Base-by-base conservation (phyloP, 2,888 invertebrate genomes). In the Unio pictorum region DNA sequence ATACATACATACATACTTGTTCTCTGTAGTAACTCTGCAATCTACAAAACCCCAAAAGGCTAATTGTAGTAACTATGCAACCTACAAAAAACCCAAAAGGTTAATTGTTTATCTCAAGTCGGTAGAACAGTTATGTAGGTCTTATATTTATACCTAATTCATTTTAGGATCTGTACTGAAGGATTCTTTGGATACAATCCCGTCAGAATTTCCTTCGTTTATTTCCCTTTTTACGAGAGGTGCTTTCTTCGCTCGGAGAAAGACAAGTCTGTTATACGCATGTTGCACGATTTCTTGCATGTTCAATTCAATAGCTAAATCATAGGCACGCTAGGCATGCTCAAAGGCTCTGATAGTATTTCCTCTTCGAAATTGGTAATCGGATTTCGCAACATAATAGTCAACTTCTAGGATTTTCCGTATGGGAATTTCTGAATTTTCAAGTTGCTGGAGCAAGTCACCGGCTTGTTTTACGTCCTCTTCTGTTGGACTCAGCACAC, bases 351-450 rank as follows among this genome's bases (percentile, higher is more conserved):
- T 56, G 4, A 64, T 62, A 18, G 56, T 60, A 55, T 78, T 76
- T 15, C 58, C 59, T 34, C 72, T 65, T 56, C n/a, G n/a, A n/a
- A n/a, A n/a, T n/a, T n/a, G n/a, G n/a, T n/a, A n/a, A n/a, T n/a
- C n/a, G n/a, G n/a, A 76, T 61, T 76, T 80, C 8, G 76, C 80
- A 1, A 80, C 62, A 1, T 71, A 66, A n/a, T 71, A 78, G 64
- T 76, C 75, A 68, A 76, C 76, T 18, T 76, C 72, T 20, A 80
- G 61, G 61, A 80, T 78, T 64, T 75, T 78, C 28, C 75, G 65
- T 56, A 78, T 74, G 15, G 66, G 68, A 15, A 76, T 76, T 55
- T 76, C 71, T 7, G 76, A 76, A 55, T 80, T 67, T 65, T 76
- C 78, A n/a, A 80, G 60, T 23, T 76, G 69, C 6, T 69, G 67